A percentile compares a stretch with the other conserved stretches of the same genome.
Conservation (phyloP, 2,888 invertebrate species). For the Lysandra coridon region DNA sequence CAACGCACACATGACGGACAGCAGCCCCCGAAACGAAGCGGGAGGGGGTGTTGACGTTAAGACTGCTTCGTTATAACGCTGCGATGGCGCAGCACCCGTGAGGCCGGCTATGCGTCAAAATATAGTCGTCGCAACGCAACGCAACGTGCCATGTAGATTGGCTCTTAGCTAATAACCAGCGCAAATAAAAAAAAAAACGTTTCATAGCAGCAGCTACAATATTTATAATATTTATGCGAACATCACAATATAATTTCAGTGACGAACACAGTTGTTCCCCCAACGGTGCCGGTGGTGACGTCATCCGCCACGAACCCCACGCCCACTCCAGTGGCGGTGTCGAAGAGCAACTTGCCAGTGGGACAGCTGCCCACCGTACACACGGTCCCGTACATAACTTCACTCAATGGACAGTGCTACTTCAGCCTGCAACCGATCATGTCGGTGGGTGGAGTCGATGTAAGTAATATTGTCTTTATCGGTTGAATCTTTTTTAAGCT, state of each 20-base stretch:
- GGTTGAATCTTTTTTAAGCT: too few relatives aligned
- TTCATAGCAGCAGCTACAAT: too few relatives aligned
- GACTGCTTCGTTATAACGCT: too few relatives aligned
- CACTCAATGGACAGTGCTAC: conserved; percentile 74
- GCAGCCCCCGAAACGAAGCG: too few relatives aligned
- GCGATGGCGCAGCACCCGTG: too few relatives aligned
- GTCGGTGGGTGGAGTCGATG: conserved; percentile 63
- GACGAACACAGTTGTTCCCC: conserved; percentile 56
- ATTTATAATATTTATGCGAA: background rate
- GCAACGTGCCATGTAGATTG: too few relatives aligned
- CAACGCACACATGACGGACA: too few relatives aligned
- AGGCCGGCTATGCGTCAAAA: too few relatives aligned
- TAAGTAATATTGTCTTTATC: background rate
- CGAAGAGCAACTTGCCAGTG: conserved; percentile 34
- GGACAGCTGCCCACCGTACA: conserved; percentile 59
- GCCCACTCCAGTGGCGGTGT: conserved; percentile 37
- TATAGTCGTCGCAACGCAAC: too few relatives aligned
- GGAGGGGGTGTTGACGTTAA: too few relatives aligned
- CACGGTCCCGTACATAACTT: conserved; percentile 68
- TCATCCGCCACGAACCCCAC: conserved; percentile 40
- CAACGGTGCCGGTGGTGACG: conserved; percentile 45
- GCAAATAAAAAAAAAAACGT: too few relatives aligned
- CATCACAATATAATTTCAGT: conserved; percentile 42
- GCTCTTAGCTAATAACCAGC: too few relatives aligned
- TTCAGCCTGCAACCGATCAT: conserved; percentile 72